Evolutionary conservation across 2,888 invertebrate genomes (phyloP).

Genomic region (Tipula helvola): DNA sequence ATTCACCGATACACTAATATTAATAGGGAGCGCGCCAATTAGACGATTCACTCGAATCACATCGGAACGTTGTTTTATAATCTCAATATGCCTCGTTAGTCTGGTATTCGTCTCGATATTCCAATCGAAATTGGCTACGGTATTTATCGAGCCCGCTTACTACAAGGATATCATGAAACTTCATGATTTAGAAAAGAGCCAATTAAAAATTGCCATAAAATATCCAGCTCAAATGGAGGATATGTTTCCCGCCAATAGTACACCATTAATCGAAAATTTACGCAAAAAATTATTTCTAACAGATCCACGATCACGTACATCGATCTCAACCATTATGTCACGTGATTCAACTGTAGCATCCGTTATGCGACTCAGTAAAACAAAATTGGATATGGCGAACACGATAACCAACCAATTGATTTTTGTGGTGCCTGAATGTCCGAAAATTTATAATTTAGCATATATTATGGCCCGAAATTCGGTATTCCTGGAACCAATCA

Average conservation of each 20-base stretch:
- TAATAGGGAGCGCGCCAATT: conserved; percentile 30
- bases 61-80: conserved; percentile 32
- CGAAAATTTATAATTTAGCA: conserved; percentile 31
- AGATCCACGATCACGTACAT: conserved; percentile 21
- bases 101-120: conserved; percentile 34
- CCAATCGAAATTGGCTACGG: conserved; percentile 35
- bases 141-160: conserved; percentile 31
- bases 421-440: conserved; percentile 33
- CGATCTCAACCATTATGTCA: conserved; percentile 23
- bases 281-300: conserved; percentile 25
- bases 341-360: conserved; percentile 24
- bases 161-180: conserved; percentile 33
- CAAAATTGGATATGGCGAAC: conserved; percentile 25
- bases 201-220: conserved; percentile 30
- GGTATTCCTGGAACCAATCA: conserved; percentile 25
- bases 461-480: conserved; percentile 29
- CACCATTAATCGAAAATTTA: conserved; percentile 26
- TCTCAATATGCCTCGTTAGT: conserved; percentile 29
- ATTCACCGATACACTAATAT: conserved; percentile 28
- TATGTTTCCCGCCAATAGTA: conserved; percentile 28
- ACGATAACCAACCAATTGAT: conserved; percentile 26
- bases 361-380: conserved; percentile 26
- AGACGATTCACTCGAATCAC: conserved; percentile 27
- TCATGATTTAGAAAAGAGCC: conserved; percentile 26
- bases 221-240: conserved; percentile 34